Percentiles rank a stretch among this genome's conserved stretches.
These are phyloP conservation scores for Arge pagana DNA, from an alignment of 2,888 invertebrate species.

Conservation along the genomic window DNA sequence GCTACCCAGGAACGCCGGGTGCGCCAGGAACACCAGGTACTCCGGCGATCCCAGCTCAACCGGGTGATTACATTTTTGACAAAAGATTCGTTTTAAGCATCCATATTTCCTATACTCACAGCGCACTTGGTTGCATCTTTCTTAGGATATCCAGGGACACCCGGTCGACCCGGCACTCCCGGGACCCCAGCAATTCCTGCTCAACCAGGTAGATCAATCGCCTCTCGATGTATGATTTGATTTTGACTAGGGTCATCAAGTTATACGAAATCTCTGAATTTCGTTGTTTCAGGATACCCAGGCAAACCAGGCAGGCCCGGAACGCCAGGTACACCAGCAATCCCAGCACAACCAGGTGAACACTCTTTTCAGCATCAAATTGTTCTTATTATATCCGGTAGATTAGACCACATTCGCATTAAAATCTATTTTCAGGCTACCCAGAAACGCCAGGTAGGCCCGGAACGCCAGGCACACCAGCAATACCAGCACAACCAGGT, in stretches of 20 bases:
- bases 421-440: not conserved
- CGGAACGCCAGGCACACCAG: conserved; percentile 44
- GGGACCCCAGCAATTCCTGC: not conserved
- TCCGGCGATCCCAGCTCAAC: conserved; percentile 21
- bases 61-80: not conserved
- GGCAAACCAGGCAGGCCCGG: conserved; percentile 51
- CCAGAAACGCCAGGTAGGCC: conserved; percentile 29
- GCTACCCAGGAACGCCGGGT: conserved; percentile 23
- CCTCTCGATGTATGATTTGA: conserved; percentile 43
- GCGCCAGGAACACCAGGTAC: conserved; percentile 29
- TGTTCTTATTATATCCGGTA: conserved; percentile 6
- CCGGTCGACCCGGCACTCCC: conserved; percentile 49
- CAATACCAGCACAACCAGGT: conserved; percentile 36
- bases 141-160: conserved; percentile 24
- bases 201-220: conserved; percentile 2
- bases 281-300: conserved; percentile 54
- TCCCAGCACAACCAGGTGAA: conserved; percentile 35
- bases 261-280: conserved; percentile 30
- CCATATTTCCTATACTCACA: conserved; percentile 24
- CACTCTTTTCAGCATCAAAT: conserved; percentile 20
- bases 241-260: conserved; percentile 47
- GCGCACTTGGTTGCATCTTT: conserved; percentile 42
- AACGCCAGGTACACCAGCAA: conserved; percentile 31
- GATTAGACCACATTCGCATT: conserved; percentile 12
- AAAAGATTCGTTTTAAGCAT: not conserved